Conservation (phyloP, 2,797 vertebrate genomes). For the Pelodytes ibericus region DNA sequence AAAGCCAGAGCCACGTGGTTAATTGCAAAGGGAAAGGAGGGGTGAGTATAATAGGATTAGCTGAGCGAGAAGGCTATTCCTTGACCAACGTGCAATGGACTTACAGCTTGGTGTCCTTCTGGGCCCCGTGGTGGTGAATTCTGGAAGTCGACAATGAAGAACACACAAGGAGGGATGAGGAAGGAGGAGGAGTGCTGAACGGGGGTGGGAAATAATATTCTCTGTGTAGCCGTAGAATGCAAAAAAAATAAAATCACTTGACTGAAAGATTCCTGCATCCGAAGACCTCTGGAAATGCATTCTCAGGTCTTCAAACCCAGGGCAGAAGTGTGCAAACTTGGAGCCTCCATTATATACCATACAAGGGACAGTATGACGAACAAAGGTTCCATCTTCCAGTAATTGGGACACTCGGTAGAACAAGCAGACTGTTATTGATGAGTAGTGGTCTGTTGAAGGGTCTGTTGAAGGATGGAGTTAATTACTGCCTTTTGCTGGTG, state of each 20-base stretch:
- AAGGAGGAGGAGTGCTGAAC: not conserved
- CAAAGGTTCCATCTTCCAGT: too few species aligned
- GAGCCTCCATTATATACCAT: too few species aligned
- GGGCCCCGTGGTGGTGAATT: constrained; percentile 2
- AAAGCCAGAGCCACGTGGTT: not conserved
- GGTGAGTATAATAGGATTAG: not conserved
- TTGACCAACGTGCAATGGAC: not conserved
- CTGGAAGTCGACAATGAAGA: constrained; percentile 26
- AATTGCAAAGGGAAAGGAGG: not conserved
- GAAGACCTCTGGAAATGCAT: too few species aligned
- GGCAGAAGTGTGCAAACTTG: too few species aligned
- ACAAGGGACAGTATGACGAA: too few species aligned
- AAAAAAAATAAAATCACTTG: too few species aligned
- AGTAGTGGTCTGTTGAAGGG: too few species aligned
- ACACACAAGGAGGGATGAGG: constrained; percentile 19
- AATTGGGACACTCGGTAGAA: too few species aligned
- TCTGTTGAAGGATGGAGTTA: too few species aligned
- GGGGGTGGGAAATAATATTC: not conserved
- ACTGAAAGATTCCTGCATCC: too few species aligned
- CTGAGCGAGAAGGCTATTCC: not conserved
- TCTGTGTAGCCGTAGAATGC: not conserved
- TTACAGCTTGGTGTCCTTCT: constrained; percentile 34
- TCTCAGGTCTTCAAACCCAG: too few species aligned
- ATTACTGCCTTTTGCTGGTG: constrained; percentile 19
- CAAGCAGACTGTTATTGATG: too few species aligned